Evolutionary conservation across 2,888 invertebrate genomes (phyloP).

Genomic region (Trissoscelio sp.): DNA sequence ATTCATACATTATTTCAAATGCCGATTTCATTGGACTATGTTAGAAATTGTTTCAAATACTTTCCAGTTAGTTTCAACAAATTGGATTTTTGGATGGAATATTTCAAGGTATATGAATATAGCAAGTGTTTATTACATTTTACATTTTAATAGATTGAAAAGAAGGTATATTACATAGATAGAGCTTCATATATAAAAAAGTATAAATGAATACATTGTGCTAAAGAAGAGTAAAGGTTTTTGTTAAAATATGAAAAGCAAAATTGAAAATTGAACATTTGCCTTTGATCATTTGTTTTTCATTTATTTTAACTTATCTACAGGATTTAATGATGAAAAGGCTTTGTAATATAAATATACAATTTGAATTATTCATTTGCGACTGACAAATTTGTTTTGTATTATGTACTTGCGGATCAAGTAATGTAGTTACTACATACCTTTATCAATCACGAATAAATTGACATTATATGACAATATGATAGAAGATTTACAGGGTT

Average conservation of each 20-base stretch:
- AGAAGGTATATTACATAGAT: no score
- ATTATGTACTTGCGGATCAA: slow-evolving; percentile 2
- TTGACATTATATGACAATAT: slow-evolving; percentile 13
- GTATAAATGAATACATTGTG: not conserved
- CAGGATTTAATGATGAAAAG: not conserved
- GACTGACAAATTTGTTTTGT: slow-evolving; percentile 11
- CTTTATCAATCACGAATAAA: slow-evolving; percentile 8
- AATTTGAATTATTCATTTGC: slow-evolving; percentile 5
- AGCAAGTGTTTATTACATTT: not conserved
- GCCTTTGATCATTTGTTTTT: no score
- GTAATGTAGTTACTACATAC: slow-evolving; percentile 2
- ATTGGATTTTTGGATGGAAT: slow-evolving; percentile 5
- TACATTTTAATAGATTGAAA: not conserved
- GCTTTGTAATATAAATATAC: not conserved
- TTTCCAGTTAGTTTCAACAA: not conserved
- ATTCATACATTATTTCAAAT: slow-evolving; percentile 2
- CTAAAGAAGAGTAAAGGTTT: no score
- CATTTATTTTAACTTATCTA: no score
- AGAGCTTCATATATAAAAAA: no score
- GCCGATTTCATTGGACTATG: not conserved
- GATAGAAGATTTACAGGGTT: not conserved
- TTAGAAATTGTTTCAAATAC: not conserved
- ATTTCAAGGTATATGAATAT: not conserved
- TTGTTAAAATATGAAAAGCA: not conserved
- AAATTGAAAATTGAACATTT: no score